Evolutionary conservation across 2,888 invertebrate species (phyloP).

Genomic region (Sphaerophoria rueppellii): DNA sequence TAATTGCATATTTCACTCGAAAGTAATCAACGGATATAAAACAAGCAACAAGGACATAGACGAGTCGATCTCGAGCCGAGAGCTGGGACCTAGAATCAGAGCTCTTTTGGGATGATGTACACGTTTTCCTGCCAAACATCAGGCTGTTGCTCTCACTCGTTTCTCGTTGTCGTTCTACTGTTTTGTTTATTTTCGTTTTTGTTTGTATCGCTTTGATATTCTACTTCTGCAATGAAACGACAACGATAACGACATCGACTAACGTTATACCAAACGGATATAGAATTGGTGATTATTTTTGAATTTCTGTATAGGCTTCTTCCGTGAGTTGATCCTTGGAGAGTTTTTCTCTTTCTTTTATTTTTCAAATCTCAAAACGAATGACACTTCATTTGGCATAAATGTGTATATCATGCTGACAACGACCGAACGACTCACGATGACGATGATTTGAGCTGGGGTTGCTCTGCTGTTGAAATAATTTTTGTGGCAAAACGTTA

Average conservation of each 20-base stretch:
- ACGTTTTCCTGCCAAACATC: slow-evolving; percentile 19
- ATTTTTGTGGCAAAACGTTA: neutral
- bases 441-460: too few relatives aligned
- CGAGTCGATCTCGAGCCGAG: neutral
- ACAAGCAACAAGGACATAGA: slow-evolving; percentile 55
- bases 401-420: slow-evolving; percentile 2
- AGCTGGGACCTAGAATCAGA: neutral
- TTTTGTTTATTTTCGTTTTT: slow-evolving; percentile 14
- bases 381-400: slow-evolving; percentile 52
- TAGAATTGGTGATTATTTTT: slow-evolving; percentile 70
- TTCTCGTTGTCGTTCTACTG: slow-evolving; percentile 24
- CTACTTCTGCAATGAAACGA: neutral
- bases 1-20: slow-evolving; percentile 64
- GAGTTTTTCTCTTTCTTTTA: slow-evolving; percentile 5
- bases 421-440: too few relatives aligned
- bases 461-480: neutral
- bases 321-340: slow-evolving; percentile 55
- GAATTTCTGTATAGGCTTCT: slow-evolving; percentile 54
- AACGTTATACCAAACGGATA: slow-evolving; percentile 21
- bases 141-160: slow-evolving; percentile 39
- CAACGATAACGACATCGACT: neutral
- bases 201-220: slow-evolving; percentile 43
- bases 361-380: slow-evolving; percentile 25
- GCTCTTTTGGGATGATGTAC: neutral
- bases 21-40: slow-evolving; percentile 70